Percentiles rank a stretch among this genome's conserved stretches.
Conservation (phyloP, 1,140 invertebrate species). For the Himalopsyche phryganea region DNA sequence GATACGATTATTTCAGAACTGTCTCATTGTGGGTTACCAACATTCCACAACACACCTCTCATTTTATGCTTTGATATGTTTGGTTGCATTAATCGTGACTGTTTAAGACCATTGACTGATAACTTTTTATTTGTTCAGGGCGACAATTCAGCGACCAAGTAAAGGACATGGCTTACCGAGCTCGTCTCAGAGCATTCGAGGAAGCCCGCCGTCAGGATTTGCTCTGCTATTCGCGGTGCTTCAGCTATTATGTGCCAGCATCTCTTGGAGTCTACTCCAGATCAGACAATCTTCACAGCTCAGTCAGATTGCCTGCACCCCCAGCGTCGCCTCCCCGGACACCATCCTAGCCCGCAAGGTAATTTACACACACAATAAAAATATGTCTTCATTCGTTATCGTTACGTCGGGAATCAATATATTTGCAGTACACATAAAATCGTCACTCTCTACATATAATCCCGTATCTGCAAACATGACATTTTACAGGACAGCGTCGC, state of each 20-base stretch:
- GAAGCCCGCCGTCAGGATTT: background rate
- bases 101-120: too few species aligned
- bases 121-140: background rate
- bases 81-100: too few species aligned
- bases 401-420: too few species aligned
- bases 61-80: too few species aligned
- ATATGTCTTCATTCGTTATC: too few species aligned
- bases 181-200: background rate
- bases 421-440: too few species aligned
- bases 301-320: background rate
- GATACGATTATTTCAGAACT: too few species aligned
- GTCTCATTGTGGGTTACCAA: too few species aligned
- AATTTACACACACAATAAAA: background rate
- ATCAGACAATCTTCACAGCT: background rate
- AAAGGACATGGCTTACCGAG: slow-evolving; percentile 3
- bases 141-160: slow-evolving; percentile 1
- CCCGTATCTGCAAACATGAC: too few species aligned
- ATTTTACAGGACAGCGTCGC: too few species aligned
- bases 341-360: slow-evolving; percentile 18
- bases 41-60: too few species aligned
- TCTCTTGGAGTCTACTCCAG: background rate
- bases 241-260: slow-evolving; percentile 2
- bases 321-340: background rate
- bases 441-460: too few species aligned
- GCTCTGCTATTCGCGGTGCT: slow-evolving; percentile 4